Base-by-base conservation (phyloP, 2,113 vertebrate species). In the Poeciliopsis retropinna region DNA sequence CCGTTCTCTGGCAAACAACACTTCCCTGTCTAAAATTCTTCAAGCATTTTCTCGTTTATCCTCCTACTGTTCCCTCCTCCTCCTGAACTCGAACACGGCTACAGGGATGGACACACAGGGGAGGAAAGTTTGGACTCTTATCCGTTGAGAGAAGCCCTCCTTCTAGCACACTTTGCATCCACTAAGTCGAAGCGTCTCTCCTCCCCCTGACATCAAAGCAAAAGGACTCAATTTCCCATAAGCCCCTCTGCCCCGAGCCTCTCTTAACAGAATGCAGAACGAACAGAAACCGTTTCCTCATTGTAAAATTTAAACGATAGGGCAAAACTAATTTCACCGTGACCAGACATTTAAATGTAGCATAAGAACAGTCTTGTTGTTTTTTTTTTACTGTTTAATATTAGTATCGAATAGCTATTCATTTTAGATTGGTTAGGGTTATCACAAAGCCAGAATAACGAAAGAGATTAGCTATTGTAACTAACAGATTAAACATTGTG, bases 151-250 rank as follows among this genome's bases (percentile, higher is more conserved):
- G 84, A 89, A 89, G 73, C 86, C 80, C 67, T 68, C 68, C 67
- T 67, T 84, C 67, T 7, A 78, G 78, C 41, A 27, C 75, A 67
- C 70, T 81, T n/a, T 70, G 82, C 84, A 30, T 71, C 67, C 54
- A 88, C 85, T 51, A 69, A 60, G 61, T 60, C 4, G 80, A 64
- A 76, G 32, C 70, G 64, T 34, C 72, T 79, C 88, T 89, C 89
- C 74, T 82, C 86, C 88, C 87, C 77, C 87, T 76, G 81, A 84
- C 89, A 83, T 81, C 85, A 60, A 89, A 85, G 68, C 77, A 47
- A 14, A 65, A 82, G 83, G 65, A 93, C 83, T 89, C 70, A 17
- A 79, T 91, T 95, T 91, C 94, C 94, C 95, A 94, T 5, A 91
- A 94, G 51, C n/a, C 74, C 92, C 80, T 60, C 74, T 44, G 75